A percentile compares a stretch with the other conserved stretches of the same genome.
Conservation (phyloP, 2,797 vertebrate species). For the Enteromius anoplus region DNA sequence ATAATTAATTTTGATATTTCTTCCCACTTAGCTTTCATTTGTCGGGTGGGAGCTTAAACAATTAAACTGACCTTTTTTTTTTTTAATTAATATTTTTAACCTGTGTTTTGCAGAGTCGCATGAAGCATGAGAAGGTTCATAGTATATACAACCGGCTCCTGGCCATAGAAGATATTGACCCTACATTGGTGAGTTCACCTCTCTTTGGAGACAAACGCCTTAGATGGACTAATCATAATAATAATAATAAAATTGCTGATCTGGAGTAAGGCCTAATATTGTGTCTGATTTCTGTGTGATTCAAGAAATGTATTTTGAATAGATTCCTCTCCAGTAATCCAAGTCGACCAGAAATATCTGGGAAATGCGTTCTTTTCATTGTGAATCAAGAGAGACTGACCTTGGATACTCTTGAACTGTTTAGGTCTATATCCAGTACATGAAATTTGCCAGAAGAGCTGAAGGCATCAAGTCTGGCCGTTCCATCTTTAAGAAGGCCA, state of each 20-base stretch:
- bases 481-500: conserved; percentile 97
- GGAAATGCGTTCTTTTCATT: neutral
- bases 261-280: neutral
- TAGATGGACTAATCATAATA: neutral
- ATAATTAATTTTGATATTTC: neutral
- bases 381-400: neutral
- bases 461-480: conserved; percentile 98
- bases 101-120: conserved; percentile 85
- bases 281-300: neutral
- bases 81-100: neutral
- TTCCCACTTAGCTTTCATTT: neutral
- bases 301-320: neutral
- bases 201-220: neutral
- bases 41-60: neutral
- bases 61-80: neutral
- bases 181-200: conserved; percentile 81
- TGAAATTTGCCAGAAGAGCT: conserved; percentile 98
- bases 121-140: conserved; percentile 99
- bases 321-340: neutral
- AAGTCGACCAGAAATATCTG: neutral
- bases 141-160: conserved; percentile 94
- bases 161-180: conserved; percentile 87
- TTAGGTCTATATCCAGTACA: conserved; percentile 98
- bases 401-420: conserved; percentile 11
- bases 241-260: neutral